Evolutionary conservation across 2,797 vertebrate species (phyloP).

Genomic region (Dallia pectoralis): DNA sequence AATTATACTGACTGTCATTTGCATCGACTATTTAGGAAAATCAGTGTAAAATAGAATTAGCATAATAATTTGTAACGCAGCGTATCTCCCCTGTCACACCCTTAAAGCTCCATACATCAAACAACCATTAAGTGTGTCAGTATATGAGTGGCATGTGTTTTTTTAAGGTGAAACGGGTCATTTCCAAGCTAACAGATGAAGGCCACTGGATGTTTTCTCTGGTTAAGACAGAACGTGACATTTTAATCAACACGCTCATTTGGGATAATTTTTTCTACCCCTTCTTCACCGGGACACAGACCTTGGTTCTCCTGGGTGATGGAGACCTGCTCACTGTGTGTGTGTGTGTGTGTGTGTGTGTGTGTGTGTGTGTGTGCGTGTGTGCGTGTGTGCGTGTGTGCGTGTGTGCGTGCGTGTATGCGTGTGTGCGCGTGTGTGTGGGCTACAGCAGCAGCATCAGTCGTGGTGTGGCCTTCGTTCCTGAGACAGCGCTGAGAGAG

Average conservation of each 20-base stretch:
- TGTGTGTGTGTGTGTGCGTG: conserved; percentile 18
- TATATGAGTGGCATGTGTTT: neutral
- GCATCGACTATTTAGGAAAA: too few species aligned
- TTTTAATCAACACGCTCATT: conserved; percentile 77
- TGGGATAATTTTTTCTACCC: conserved; percentile 64
- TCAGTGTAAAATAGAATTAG: too few species aligned
- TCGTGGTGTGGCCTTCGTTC: conserved; percentile 18
- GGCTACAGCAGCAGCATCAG: conserved; percentile 7
- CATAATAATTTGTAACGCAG: too few species aligned
- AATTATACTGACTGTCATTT: too few species aligned
- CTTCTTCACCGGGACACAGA: conserved; percentile 52
- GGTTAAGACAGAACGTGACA: conserved; percentile 64
- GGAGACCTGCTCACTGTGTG: conserved; percentile 54
- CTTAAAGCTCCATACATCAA: neutral
- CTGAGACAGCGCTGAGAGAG: conserved; percentile 6
- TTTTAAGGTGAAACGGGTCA: neutral
- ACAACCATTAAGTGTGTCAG: neutral
- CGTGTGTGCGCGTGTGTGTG: conserved; percentile 11
- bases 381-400: conserved; percentile 12
- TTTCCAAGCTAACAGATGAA: conserved; percentile 32
- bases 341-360: conserved; percentile 14
- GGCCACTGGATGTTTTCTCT: conserved; percentile 46
- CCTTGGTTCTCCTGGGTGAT: conserved; percentile 73
- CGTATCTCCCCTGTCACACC: neutral
- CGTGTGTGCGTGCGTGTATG: conserved; percentile 10